Conservation (phyloP, 2,113 vertebrate genomes). For the Poeciliopsis occidentalis region DNA sequence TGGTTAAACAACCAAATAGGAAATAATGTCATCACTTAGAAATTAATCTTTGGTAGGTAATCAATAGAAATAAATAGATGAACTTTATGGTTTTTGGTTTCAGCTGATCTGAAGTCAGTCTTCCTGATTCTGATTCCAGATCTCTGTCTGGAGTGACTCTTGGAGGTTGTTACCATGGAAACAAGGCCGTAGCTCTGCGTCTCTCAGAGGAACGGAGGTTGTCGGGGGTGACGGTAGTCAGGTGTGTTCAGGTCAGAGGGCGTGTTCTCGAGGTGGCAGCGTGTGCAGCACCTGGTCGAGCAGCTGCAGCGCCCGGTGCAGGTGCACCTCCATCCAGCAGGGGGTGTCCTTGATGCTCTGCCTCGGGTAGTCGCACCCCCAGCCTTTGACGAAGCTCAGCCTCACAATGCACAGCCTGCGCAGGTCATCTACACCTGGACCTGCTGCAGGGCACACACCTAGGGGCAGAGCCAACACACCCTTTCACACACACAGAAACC, state of each 20-base stretch:
- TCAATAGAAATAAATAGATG: constrained; percentile 27
- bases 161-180: constrained; percentile 18
- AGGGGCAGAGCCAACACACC: neutral
- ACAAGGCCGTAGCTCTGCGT: constrained; percentile 27
- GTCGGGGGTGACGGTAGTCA: too few relatives aligned
- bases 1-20: constrained; percentile 35
- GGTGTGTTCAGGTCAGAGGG: constrained; percentile 36
- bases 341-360: constrained; percentile 86
- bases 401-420: constrained; percentile 81
- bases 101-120: constrained; percentile 16
- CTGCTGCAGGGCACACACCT: constrained; percentile 65
- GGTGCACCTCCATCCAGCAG: constrained; percentile 86
- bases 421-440: constrained; percentile 83
- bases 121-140: neutral
- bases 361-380: constrained; percentile 84
- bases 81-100: constrained; percentile 32
- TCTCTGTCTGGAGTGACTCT: constrained; percentile 5
- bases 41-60: constrained; percentile 39
- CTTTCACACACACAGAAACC: neutral
- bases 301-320: constrained; percentile 83
- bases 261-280: constrained; percentile 76
- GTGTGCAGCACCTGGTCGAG: constrained; percentile 85
- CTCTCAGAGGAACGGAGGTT: constrained; percentile 9
- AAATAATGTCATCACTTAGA: constrained; percentile 27
- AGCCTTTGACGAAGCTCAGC: constrained; percentile 86